Base-by-base conservation (phyloP, 2,797 vertebrate species). In the Sebastes aleutianus region DNA sequence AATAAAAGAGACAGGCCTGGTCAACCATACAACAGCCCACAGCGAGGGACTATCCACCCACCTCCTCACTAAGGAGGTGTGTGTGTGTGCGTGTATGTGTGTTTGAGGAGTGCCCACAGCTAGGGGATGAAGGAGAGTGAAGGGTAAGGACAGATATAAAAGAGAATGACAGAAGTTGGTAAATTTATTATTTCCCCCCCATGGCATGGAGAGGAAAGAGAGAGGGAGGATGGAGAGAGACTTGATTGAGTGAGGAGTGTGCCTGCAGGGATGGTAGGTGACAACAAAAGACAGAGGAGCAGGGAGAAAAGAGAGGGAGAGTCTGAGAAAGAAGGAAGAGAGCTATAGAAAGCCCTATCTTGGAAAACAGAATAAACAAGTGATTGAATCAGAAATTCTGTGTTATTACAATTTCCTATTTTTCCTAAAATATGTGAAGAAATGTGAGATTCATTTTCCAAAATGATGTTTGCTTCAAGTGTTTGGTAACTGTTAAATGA, bases 201-300 rank as follows among this genome's bases (percentile, higher is more conserved):
- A 13, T 62, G 82, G 79, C 77, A 83, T n/a, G 29, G 61, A 71
- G 39, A 74, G 18, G 58, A 64, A 53, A 71, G 75, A 83, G 34
- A 85, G 56, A 39, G 32, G 79, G 68, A 43, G 6, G 78, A 77
- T 16, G 66, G 32, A 83, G 64, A 54, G 10, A 11, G 78, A 39
- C 8, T 32, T 71, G 78, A 87, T 67, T 63, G 83, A 82, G 80
- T 47, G 79, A 80, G 32, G 74, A 81, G 27, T 34, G 56, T 2
- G 79, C 67, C 88, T 77, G 69, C 57, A 79, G 82, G 79, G 74
- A 78, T 62, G 59, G 50, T 29, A 80, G 84, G 84, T 83, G 87
- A 88, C 86, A 82, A 84, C 69, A 81, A 86, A 89, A 92, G 82
- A 82, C 31, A 64, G 80, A 70, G 57, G 54, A 67, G 64, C 36